Conservation (phyloP, 2,888 invertebrate genomes). For the Limnephilus auricula region DNA sequence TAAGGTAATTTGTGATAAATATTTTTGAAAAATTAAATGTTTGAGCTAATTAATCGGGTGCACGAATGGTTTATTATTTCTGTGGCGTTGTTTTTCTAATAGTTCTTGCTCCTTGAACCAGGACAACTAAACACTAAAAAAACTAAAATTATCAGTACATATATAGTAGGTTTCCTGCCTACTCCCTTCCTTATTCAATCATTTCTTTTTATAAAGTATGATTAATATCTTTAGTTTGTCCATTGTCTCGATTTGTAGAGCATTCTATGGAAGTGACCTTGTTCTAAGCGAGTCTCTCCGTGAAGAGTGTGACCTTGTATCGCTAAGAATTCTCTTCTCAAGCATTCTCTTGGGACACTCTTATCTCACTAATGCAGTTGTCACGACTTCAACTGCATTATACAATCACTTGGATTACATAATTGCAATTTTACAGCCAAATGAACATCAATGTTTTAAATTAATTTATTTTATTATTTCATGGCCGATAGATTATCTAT, state of each 20-base stretch:
- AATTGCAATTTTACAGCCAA: neutral
- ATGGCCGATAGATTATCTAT: neutral
- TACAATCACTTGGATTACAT: neutral
- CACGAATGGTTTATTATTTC: slow-evolving; percentile 22
- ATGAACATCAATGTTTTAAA: neutral
- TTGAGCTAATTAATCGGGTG: neutral
- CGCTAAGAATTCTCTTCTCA: neutral
- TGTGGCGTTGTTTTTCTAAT: neutral
- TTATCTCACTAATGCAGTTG: neutral
- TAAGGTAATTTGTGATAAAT: slow-evolving; percentile 53
- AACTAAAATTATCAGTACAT: no score
- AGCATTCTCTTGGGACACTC: neutral
- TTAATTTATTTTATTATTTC: neutral
- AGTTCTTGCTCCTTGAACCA: neutral
- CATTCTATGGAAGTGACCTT: neutral
- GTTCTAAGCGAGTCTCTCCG: neutral
- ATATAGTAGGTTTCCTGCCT: neutral
- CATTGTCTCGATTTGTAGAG: neutral
- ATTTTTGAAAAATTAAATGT: slow-evolving; percentile 41
- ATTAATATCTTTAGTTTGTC: neutral
- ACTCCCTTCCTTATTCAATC: neutral
- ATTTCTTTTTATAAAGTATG: neutral
- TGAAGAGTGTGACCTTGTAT: neutral
- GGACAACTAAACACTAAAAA: neutral
- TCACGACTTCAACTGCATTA: neutral